Evolutionary conservation across 2,888 invertebrate genomes (phyloP), one percentile per base, ranked within the genome.

Genomic region (Conchocele bisecta): DNA sequence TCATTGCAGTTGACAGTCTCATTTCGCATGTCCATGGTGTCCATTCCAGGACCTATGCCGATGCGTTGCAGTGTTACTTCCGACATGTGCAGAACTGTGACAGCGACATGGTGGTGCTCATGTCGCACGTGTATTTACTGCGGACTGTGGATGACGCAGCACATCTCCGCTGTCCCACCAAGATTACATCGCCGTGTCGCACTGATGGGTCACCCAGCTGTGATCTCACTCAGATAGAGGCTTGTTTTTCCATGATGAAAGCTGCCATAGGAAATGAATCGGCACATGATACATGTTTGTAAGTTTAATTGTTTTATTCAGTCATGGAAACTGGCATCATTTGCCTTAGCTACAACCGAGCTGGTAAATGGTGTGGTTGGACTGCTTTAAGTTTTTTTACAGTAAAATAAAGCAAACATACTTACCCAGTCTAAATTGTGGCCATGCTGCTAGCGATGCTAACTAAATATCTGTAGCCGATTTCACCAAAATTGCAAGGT

Each of bases 211-310:
- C 37, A 9, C 26, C 7, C 5, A 6, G 29, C 3, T 73, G 73
- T 68, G 64, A 64, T 60, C 64, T 64, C 7, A 26, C 26, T 42
- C 59, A 50, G 6, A 29, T 68, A 17, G 51, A 73, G 1, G 42
- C 44, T 46, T 73, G 73, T 41, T 39, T 59, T 17, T 58, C 53
- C 22, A 41, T 42, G 0, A 15, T 67, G 3, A 35, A 11, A 29
- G 50, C 29, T 24, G 31, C 28, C 7, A 22, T 29, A 35, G 58
- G 37, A 53, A 44, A 33, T 22, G 67, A 39, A 4, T 46, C n/a
- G 22, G 24, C 20, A n/a, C n/a, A 59, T 15, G 53, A 64, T n/a
- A 59, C 50, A 29, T 64, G 59, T 29, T 54, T 60, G 67, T 68
- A 60, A 60, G 67, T 60, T n/a, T n/a, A n/a, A n/a, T n/a, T n/a